Percentiles rank a stretch among this genome's conserved stretches.
phyloP scores from a whole-genome alignment of 2,113 vertebrate species.

The Platanista minor region DNA sequence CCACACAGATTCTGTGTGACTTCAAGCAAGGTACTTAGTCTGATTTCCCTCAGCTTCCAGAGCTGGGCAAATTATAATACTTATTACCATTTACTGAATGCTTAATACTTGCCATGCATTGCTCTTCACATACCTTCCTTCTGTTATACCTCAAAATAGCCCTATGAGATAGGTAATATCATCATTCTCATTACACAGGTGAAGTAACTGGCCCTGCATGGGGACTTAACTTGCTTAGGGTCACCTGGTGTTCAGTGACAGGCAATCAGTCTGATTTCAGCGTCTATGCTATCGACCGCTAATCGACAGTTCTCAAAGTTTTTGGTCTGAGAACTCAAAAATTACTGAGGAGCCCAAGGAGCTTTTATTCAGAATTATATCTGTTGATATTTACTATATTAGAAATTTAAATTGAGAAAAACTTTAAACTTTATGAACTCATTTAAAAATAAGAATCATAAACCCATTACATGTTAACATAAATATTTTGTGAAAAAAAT shows the following conservation, averaged over 20 bases:
- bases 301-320: neutral
- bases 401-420: neutral
- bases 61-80: neutral
- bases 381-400: neutral
- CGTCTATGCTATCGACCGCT: neutral
- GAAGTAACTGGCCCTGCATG: neutral
- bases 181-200: neutral
- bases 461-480: neutral
- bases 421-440: neutral
- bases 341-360: neutral
- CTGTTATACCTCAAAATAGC: neutral
- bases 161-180: neutral
- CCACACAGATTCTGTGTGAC: neutral
- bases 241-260: neutral
- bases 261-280: neutral
- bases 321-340: neutral
- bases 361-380: neutral
- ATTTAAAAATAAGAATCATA: slow-evolving; percentile 27
- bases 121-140: neutral
- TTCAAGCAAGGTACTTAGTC: neutral
- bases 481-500: neutral
- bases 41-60: neutral
- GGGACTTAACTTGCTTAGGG: neutral
- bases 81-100: neutral
- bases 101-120: neutral